A percentile compares a stretch with the other conserved stretches of the same genome.
Conservation (phyloP, 2,113 vertebrate genomes). For the Ivindomyrus marchei region DNA sequence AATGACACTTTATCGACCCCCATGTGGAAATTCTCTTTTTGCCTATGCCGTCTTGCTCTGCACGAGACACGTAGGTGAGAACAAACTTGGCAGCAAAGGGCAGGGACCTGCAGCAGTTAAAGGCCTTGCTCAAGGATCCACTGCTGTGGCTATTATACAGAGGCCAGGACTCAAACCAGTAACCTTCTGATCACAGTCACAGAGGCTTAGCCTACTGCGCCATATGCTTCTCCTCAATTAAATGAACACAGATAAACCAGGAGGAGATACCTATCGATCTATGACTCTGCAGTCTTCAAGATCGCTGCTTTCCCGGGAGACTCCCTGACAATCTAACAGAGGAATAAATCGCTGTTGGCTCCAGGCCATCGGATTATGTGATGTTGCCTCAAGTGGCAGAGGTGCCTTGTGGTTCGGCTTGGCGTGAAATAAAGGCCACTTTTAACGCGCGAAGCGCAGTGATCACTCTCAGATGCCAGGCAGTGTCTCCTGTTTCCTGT, state of each 20-base stretch:
- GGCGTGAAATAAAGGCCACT: background rate
- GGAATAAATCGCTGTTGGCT: background rate
- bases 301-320: background rate
- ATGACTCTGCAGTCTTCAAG: background rate
- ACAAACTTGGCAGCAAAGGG: background rate
- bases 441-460: background rate
- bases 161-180: background rate
- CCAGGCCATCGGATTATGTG: background rate
- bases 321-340: background rate
- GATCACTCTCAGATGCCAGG: background rate
- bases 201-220: background rate
- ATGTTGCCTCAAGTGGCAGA: background rate
- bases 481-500: background rate
- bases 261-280: background rate
- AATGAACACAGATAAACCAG: background rate
- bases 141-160: background rate
- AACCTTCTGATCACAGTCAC: background rate
- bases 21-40: background rate
- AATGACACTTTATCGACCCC: background rate
- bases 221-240: background rate
- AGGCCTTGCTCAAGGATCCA: background rate
- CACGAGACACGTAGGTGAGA: background rate
- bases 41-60: background rate
- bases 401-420: background rate
- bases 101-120: background rate